Evolutionary conservation across 2,888 invertebrate genomes (phyloP), one percentile per base, ranked within the genome.

Genomic region (Fragum fragum): DNA sequence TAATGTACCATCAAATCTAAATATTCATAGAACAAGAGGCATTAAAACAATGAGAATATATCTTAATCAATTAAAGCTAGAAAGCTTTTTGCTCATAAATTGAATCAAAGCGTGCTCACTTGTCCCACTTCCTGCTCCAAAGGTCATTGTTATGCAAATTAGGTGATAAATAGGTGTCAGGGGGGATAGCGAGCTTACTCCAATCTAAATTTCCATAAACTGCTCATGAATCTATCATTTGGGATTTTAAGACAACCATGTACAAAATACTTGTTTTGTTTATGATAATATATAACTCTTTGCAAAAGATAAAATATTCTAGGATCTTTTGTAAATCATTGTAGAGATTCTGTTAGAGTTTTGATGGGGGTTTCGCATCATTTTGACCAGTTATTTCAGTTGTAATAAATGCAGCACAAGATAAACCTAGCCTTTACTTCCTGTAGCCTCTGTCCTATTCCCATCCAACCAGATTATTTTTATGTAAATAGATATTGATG

Each of bases 121-220:
- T 5, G 11, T 42, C 42, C 26, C 11, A 61, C 16, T 66, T 9
- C 5, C 3, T 21, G 47, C 66, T 42, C 66, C 21, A 26, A 42
- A 42, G 66, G 66, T 66, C 66, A 66, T 66, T 66, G 66, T 42
- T 66, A 66, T 66, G 66, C 36, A 66, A 66, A 66, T 66, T 39
- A 66, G 66, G 26, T 36, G 36, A 42, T 36, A 66, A 32, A 16
- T 42, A 66, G 42, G 42, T 39, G 39, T 42, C 66, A 9, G 42
- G 21, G 1, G 26, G 66, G 66, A 66, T 47, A 47, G 14, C 47
- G 16, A n/a, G 47, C 47, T 36, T 36, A 36, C 32, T 36, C 32
- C 14, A 47, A 47, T n/a, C 47, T 18, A 47, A 47, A 47, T 47
- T 47, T 47, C 18, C 47, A 47, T 47, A 47, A 47, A 47, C 47